Evolutionary conservation across 2,888 invertebrate species (phyloP).

Genomic region (Volucella zonaria): DNA sequence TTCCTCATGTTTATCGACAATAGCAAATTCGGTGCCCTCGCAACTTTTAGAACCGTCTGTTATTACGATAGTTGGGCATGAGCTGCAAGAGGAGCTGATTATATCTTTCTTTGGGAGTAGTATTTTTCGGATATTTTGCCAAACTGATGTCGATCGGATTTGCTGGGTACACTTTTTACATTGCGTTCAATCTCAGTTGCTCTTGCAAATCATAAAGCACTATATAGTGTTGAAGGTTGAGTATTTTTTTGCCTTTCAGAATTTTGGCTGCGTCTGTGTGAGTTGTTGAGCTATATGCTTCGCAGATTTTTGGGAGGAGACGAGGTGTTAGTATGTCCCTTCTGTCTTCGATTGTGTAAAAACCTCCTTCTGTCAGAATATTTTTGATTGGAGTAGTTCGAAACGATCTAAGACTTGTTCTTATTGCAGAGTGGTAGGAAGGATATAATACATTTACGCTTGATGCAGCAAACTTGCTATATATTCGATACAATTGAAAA

Average conservation of each 20-base stretch:
- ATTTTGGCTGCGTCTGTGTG: not conserved
- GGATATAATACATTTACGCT: too few species aligned
- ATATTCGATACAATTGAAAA: too few species aligned
- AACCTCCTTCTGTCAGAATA: too few species aligned
- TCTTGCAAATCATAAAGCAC: too few species aligned
- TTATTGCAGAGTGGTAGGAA: too few species aligned
- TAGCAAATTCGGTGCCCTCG: conserved; percentile 31
- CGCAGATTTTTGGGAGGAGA: too few species aligned
- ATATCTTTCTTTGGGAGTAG: conserved; percentile 1
- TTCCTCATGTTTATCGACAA: not conserved
- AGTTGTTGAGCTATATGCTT: not conserved
- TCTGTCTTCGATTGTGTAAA: too few species aligned
- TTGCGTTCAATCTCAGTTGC: too few species aligned
- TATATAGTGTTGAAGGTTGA: not conserved
- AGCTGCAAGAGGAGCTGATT: not conserved
- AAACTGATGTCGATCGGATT: not conserved
- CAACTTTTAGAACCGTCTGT: too few species aligned
- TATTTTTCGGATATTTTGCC: not conserved
- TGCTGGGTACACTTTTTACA: not conserved
- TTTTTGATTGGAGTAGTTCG: too few species aligned
- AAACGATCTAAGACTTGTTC: not conserved
- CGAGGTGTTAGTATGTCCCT: too few species aligned
- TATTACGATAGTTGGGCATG: not conserved
- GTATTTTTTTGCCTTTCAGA: not conserved
- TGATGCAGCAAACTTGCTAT: too few species aligned